Evolutionary conservation across 2,113 vertebrate genomes (phyloP).

Genomic region (Phasianus colchicus): DNA sequence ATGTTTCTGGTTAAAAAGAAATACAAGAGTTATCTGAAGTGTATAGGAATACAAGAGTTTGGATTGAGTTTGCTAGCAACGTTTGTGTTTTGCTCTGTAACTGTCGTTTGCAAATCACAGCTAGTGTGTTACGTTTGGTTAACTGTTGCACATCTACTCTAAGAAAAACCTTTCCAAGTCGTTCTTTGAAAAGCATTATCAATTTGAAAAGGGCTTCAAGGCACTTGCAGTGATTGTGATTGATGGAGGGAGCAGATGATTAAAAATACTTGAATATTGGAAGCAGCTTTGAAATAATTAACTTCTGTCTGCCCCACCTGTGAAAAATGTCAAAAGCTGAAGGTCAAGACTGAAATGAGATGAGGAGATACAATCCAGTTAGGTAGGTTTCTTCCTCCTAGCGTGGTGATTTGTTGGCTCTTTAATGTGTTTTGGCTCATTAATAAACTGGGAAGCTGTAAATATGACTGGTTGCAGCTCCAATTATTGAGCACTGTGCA

Average conservation of each 20-base stretch:
- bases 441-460: background rate
- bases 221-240: background rate
- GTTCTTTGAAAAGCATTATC: slow-evolving; percentile 12
- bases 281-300: background rate
- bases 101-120: background rate
- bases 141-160: background rate
- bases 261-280: background rate
- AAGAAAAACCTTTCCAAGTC: background rate
- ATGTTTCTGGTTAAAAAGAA: background rate
- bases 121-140: background rate
- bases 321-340: background rate
- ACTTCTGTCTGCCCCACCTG: background rate
- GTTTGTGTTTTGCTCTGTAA: background rate
- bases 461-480: background rate
- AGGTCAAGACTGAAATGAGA: background rate
- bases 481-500: background rate
- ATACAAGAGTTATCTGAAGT: background rate
- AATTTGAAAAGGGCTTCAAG: slow-evolving; percentile 6
- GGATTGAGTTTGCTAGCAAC: background rate
- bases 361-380: background rate
- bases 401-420: background rate
- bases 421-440: background rate
- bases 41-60: background rate
- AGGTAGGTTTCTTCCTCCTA: background rate
- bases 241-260: background rate